Evolutionary conservation across 2,888 invertebrate genomes (phyloP).

Genomic region (Oscheius sp.): DNA sequence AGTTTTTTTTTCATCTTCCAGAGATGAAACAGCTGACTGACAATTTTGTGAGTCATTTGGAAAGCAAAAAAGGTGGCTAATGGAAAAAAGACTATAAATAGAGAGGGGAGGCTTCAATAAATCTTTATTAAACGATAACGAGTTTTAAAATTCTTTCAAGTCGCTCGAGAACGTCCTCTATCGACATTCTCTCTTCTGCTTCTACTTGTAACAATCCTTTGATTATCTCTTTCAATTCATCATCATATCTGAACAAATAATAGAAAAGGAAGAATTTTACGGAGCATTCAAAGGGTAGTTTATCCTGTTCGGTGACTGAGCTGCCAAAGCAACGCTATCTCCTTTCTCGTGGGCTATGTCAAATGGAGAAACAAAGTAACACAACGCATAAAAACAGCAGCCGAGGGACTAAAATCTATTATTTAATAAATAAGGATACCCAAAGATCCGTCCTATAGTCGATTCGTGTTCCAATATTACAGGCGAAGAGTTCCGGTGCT

Average conservation of each 20-base stretch:
- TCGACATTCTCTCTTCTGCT: constrained; percentile 29
- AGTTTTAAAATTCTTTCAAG: too few relatives aligned
- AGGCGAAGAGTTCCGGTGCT: constrained; percentile 87
- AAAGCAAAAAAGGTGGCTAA: too few relatives aligned
- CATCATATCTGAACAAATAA: constrained; percentile 8
- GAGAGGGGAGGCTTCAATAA: too few relatives aligned
- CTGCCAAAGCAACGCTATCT: constrained; percentile 86
- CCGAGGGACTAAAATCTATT: constrained; percentile 79
- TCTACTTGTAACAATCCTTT: constrained; percentile 34
- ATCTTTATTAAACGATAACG: too few relatives aligned
- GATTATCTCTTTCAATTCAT: constrained; percentile 31
- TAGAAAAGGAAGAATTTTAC: background rate
- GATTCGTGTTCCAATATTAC: constrained; percentile 82
- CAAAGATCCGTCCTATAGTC: constrained; percentile 88
- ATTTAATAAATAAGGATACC: constrained; percentile 74
- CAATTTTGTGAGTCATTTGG: too few relatives aligned
- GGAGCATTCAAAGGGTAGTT: constrained; percentile 39
- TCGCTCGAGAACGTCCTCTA: constrained; percentile 24
- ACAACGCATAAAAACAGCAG: constrained; percentile 84
- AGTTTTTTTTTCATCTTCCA: too few relatives aligned
- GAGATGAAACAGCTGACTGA: too few relatives aligned
- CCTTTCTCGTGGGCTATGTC: constrained; percentile 85
- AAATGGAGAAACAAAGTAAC: constrained; percentile 85
- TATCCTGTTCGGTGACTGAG: constrained; percentile 70
- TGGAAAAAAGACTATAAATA: too few relatives aligned